Base-by-base conservation (phyloP, 2,888 invertebrate genomes). In the Sinopyrophorus schimmeli region DNA sequence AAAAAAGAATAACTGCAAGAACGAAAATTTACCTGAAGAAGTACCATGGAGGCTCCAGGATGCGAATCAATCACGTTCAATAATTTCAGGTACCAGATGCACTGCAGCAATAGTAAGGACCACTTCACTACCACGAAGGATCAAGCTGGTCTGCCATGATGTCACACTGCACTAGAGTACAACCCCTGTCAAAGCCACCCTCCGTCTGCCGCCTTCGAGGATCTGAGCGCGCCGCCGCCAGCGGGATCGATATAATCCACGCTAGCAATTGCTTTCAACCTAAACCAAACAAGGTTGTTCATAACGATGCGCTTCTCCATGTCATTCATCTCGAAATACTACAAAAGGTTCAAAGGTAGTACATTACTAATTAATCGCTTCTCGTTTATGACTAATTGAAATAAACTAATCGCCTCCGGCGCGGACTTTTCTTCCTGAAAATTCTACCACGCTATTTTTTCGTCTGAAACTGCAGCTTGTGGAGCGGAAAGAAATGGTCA, bases 211-310 rank as follows among this genome's bases (percentile, higher is more conserved):
- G 57, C 55, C 58, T 57, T 57, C 55, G 26, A 53, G 24, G 46
- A 46, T 42, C 48, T 47, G 49, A 56, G 40, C 35, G 64, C 66
- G 64, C 64, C 63, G 62, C 62, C 67, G 66, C 66, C 60, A 57
- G 55, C 47, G 39, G 53, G 58, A 68, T 68, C 68, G 68, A 68
- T 68, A 65, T 62, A 57, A 57, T 60, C 57, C 62, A 61, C 66
- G 62, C 64, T 63, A 66, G 65, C 64, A 64, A n/a, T 59, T 63
- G 66, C 58, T 63, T 57, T 57, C 55, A 53, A 57, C 56, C 53
- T 53, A 59, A 58, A 57, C 59, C 52, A 55, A 48, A 57, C 54
- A 57, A 54, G 58, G 52, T 51, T 59, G 48, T 54, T 55, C 54
- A 53, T 56, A 60, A 57, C 54, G 60, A 55, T 54, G 54, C 51